Evolutionary conservation across 1,140 invertebrate genomes (phyloP).

Genomic region (Heterodera carotae): DNA sequence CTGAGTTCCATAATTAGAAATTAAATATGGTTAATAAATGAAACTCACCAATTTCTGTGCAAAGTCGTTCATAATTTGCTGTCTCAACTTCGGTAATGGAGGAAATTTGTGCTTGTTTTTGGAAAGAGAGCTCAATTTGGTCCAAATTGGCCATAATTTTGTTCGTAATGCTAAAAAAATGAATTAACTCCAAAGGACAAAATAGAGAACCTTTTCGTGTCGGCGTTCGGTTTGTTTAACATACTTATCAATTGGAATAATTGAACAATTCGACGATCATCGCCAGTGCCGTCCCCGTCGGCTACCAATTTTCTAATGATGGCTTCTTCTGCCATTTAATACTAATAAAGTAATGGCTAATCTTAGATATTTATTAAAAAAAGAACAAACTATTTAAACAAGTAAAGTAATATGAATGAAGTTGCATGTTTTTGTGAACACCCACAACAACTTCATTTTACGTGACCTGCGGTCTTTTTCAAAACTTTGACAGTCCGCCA

Average conservation of each 20-base stretch:
- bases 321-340: constrained; percentile 43
- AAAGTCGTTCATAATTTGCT: constrained; percentile 39
- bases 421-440: too few relatives aligned
- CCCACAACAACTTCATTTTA: too few relatives aligned
- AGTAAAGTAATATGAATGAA: too few relatives aligned
- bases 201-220: constrained; percentile 35
- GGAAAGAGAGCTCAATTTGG: constrained; percentile 42
- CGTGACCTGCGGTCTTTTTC: too few relatives aligned
- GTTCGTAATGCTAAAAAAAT: constrained; percentile 27
- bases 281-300: constrained; percentile 52
- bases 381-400: too few relatives aligned
- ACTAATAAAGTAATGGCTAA: constrained; percentile 4
- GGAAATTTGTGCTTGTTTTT: constrained; percentile 36
- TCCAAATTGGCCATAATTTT: constrained; percentile 37
- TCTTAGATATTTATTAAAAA: too few relatives aligned
- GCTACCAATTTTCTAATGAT: constrained; percentile 48
- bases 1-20: constrained; percentile 13
- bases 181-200: neutral
- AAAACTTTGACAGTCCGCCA: too few relatives aligned
- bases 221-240: constrained; percentile 32
- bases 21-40: constrained; percentile 6
- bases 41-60: constrained; percentile 41
- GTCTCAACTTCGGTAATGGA: constrained; percentile 26
- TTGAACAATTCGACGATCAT: constrained; percentile 45
- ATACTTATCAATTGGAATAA: constrained; percentile 33